A percentile compares a stretch with the other conserved stretches of the same genome.
phyloP scores from a whole-genome alignment of 2,113 vertebrate genomes.

The Xiphophorus couchianus region DNA sequence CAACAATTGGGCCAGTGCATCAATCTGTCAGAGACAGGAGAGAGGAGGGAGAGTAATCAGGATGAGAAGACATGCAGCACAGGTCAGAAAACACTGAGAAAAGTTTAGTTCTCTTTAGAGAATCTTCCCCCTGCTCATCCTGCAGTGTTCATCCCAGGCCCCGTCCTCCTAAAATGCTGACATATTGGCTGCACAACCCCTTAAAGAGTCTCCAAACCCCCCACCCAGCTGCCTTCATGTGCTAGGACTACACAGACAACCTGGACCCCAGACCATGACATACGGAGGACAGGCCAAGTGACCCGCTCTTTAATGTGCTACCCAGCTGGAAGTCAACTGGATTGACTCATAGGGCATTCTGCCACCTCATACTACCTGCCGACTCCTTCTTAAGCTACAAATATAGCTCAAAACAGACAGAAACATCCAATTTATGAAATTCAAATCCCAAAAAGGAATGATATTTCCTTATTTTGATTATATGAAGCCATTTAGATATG shows the following conservation, averaged over 20 bases:
- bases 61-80: slow-evolving; percentile 40
- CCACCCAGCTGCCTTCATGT: slow-evolving; percentile 73
- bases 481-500: too few relatives aligned
- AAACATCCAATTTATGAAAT: background rate
- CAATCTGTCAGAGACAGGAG: slow-evolving; percentile 69
- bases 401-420: background rate
- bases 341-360: slow-evolving; percentile 38
- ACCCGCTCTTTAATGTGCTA: slow-evolving; percentile 60
- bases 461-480: too few relatives aligned
- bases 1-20: slow-evolving; percentile 77
- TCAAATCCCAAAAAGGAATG: background rate
- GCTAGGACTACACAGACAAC: slow-evolving; percentile 64
- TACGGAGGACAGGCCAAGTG: slow-evolving; percentile 76
- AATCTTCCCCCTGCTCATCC: slow-evolving; percentile 75
- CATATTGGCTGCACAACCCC: slow-evolving; percentile 45
- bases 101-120: slow-evolving; percentile 79
- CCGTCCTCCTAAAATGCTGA: slow-evolving; percentile 78
- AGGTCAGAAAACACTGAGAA: slow-evolving; percentile 76
- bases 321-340: slow-evolving; percentile 72
- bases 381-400: background rate
- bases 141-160: slow-evolving; percentile 77
- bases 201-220: slow-evolving; percentile 24
- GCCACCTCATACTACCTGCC: slow-evolving; percentile 34
- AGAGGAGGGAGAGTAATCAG: slow-evolving; percentile 19
- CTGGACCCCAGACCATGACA: slow-evolving; percentile 77